These are phyloP conservation scores for Bucco capensis DNA, from an alignment of 2,113 vertebrate species.

Conservation along the genomic window DNA sequence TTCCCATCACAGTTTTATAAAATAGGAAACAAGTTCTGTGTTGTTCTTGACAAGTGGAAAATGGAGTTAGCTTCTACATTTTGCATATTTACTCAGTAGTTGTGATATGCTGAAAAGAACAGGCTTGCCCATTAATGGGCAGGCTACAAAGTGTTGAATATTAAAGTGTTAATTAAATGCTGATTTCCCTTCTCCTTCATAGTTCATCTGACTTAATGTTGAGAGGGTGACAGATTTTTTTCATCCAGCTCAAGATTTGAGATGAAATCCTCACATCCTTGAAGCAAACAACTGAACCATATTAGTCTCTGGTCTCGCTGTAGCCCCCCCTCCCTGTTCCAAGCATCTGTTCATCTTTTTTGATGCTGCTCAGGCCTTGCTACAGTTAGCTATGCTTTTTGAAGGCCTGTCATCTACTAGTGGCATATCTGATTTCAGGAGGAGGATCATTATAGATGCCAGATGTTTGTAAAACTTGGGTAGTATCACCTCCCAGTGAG, in stretches of 20 bases:
- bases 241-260: neutral
- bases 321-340: neutral
- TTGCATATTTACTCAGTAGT: neutral
- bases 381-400: neutral
- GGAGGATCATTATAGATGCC: neutral
- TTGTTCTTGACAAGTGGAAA: conserved; percentile 10
- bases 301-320: neutral
- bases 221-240: neutral
- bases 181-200: neutral
- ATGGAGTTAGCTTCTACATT: neutral
- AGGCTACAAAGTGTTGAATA: neutral
- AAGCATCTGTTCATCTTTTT: neutral
- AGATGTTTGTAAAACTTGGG: neutral
- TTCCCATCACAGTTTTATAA: neutral
- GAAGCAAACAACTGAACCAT: accelerated
- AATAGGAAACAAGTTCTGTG: neutral
- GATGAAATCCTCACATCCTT: neutral
- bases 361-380: neutral
- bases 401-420: neutral
- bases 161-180: conserved; percentile 20
- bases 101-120: neutral
- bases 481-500: accelerated
- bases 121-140: neutral
- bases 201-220: neutral
- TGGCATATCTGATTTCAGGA: neutral